Evolutionary conservation across 1,140 invertebrate species (phyloP).

Genomic region (Lineus longissimus): DNA sequence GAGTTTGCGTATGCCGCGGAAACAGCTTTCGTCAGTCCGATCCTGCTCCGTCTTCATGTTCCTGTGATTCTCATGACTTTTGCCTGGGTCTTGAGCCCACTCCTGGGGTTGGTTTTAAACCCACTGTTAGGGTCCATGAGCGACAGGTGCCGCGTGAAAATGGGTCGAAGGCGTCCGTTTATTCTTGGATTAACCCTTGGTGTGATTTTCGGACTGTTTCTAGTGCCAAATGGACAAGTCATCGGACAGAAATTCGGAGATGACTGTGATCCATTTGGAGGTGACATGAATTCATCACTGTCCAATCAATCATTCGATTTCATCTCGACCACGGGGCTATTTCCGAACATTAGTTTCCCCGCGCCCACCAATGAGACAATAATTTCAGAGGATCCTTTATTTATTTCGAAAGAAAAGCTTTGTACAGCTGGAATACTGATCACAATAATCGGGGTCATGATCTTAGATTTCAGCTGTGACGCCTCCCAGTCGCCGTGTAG

Average conservation of each 20-base stretch:
- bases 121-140: conserved; percentile 87
- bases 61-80: conserved; percentile 88
- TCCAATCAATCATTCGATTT: background rate
- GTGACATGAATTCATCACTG: conserved; percentile 45
- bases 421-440: conserved; percentile 73
- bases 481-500: conserved; percentile 90
- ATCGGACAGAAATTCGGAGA: conserved; percentile 80
- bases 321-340: background rate
- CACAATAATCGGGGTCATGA: conserved; percentile 86
- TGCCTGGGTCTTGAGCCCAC: conserved; percentile 80
- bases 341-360: background rate
- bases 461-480: conserved; percentile 93
- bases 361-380: background rate
- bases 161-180: conserved; percentile 85
- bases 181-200: conserved; percentile 84
- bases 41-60: conserved; percentile 86
- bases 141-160: conserved; percentile 75
- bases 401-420: background rate
- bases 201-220: conserved; percentile 62
- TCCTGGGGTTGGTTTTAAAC: conserved; percentile 82
- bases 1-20: conserved; percentile 96
- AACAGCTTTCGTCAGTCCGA: conserved; percentile 94
- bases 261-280: conserved; percentile 62
- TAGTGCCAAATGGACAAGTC: conserved; percentile 82
- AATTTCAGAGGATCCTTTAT: background rate